Conservation (phyloP, 2,797 vertebrate species). For the Coluber constrictor region DNA sequence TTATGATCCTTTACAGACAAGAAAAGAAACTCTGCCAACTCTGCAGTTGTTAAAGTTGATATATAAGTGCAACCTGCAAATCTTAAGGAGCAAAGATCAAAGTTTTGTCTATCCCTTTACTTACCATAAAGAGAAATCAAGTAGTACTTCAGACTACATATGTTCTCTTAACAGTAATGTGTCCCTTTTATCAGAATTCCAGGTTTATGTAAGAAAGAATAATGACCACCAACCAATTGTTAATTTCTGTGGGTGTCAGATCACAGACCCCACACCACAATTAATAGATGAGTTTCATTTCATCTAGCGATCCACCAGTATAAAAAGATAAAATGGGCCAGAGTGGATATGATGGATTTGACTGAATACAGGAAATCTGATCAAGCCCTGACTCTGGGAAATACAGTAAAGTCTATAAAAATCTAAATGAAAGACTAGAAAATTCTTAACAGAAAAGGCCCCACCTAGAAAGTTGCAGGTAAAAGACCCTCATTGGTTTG, state of each 20-base stretch:
- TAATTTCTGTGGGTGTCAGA: background rate
- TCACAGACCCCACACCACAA: too few species aligned
- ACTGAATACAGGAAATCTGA: background rate
- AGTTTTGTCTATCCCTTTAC: background rate
- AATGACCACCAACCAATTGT: background rate
- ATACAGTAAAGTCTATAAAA: background rate
- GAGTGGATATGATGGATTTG: too few species aligned
- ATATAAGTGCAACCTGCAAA: background rate
- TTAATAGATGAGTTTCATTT: too few species aligned
- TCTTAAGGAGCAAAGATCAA: background rate
- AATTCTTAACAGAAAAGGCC: background rate
- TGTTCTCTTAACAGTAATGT: background rate
- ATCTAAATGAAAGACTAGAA: background rate
- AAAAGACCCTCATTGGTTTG: too few species aligned
- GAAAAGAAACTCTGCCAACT: background rate
- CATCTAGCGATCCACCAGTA: too few species aligned
- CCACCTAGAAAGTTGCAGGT: too few species aligned
- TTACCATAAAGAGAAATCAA: background rate
- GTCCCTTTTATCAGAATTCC: background rate
- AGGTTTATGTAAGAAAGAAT: background rate
- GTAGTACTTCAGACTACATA: background rate
- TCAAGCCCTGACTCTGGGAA: background rate
- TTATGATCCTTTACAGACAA: background rate
- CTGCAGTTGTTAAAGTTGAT: background rate
- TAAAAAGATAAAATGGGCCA: too few species aligned